Evolutionary conservation across 1,140 invertebrate species (phyloP).

Genomic region (Diploscapter pachys): DNA sequence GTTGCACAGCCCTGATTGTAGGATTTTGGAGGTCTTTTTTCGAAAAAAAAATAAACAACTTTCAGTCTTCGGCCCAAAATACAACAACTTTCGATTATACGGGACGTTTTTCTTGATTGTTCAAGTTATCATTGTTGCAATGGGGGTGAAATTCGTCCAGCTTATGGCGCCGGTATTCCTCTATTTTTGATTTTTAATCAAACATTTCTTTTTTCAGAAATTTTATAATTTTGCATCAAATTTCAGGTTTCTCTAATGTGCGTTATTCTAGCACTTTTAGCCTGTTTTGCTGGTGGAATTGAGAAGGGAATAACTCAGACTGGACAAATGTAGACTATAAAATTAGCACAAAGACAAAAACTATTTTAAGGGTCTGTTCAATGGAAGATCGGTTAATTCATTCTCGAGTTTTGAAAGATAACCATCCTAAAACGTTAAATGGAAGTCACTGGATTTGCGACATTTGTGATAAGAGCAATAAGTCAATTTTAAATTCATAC

Average conservation of each 20-base stretch:
- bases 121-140: slow-evolving; percentile 54
- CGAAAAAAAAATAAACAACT: not conserved
- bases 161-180: slow-evolving; percentile 48
- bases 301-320: slow-evolving; percentile 51
- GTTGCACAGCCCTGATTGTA: slow-evolving; percentile 53
- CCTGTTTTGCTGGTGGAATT: slow-evolving; percentile 57
- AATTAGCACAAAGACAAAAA: not conserved
- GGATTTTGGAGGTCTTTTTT: slow-evolving; percentile 10
- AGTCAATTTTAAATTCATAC: too few relatives aligned
- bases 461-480: slow-evolving; percentile 10
- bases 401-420: slow-evolving; percentile 13
- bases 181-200: not conserved
- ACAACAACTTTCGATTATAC: slow-evolving; percentile 56
- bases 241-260: slow-evolving; percentile 51
- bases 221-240: not conserved
- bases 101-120: slow-evolving; percentile 51
- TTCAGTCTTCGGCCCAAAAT: slow-evolving; percentile 51
- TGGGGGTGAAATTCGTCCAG: slow-evolving; percentile 58
- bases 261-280: slow-evolving; percentile 53
- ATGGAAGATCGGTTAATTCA: slow-evolving; percentile 51
- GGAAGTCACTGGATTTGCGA: slow-evolving; percentile 1
- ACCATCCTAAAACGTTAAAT: slow-evolving; percentile 13
- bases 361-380: slow-evolving; percentile 50
- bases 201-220: not conserved
- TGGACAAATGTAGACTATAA: slow-evolving; percentile 49